These are phyloP conservation scores for Eumacrocentrus americanus DNA, from an alignment of 2,888 invertebrate species.

Conservation along the genomic window DNA sequence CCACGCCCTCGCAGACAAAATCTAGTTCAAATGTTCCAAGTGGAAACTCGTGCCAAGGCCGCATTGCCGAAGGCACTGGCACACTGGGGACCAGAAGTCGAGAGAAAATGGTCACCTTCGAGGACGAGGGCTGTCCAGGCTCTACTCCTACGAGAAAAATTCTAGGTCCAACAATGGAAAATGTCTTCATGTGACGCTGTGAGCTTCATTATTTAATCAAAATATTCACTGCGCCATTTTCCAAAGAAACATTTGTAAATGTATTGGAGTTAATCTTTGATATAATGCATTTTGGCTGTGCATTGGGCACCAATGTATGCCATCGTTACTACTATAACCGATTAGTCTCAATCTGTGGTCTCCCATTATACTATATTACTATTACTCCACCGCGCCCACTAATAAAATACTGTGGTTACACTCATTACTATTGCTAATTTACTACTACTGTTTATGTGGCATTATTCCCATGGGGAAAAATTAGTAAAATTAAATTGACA, in stretches of 20 bases:
- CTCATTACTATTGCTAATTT: not conserved
- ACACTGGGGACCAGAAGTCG: constrained; percentile 63
- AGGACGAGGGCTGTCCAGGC: constrained; percentile 68
- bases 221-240: not conserved
- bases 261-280: not conserved
- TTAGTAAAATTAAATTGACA: not conserved
- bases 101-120: constrained; percentile 83
- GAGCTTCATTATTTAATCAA: not conserved
- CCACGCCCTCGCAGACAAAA: constrained; percentile 46
- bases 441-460: not conserved
- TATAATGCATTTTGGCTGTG: constrained; percentile 6
- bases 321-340: constrained; percentile 1
- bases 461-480: not conserved
- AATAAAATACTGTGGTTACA: not conserved
- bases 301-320: not conserved
- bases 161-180: constrained; percentile 65
- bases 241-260: not conserved
- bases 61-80: constrained; percentile 54
- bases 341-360: constrained; percentile 4
- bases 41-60: constrained; percentile 36
- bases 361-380: not conserved
- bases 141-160: constrained; percentile 53
- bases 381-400: not conserved
- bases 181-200: constrained; percentile 82
- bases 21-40: constrained; percentile 1